Evolutionary conservation across 2,113 vertebrate species (phyloP), one percentile per base, ranked within the genome.

Genomic region (Synchiropus splendidus): DNA sequence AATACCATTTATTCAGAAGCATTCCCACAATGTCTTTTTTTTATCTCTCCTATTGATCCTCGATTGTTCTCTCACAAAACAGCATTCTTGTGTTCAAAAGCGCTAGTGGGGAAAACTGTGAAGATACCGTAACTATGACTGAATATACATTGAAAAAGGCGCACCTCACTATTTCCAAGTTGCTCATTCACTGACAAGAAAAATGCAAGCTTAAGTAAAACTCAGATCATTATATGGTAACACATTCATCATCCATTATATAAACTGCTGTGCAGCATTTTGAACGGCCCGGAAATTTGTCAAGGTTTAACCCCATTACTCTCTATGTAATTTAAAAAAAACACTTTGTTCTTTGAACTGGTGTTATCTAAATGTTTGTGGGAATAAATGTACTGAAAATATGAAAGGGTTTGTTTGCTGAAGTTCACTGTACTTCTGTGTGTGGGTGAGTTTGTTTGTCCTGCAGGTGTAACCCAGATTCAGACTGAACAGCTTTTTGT

Each of bases 381-480:
- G 21, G 21, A 27, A n/a, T n/a, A n/a, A n/a, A n/a, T n/a, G n/a
- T n/a, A n/a, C n/a, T n/a, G n/a, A n/a, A n/a, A 27, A 27, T 8
- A 27, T 27, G 8, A 27, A 27, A 27, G 4, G 8, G 8, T 27
- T 27, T 27, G 21, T 27, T 27, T 27, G 21, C 21, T 27, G 21
- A 27, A 27, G 21, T 27, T 27, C 4, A 27, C 21, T 12, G 34
- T 35, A 12, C 12, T 4, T 6, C 10, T 50, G 38, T 55, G 38
- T 50, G 39, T 17, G 44, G 30, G n/a, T 49, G 8, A 27, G 61
- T 34, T 48, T 54, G 47, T 47, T 51, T 67, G 54, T 71, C 66
- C 68, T 75, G 58, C 72, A 79, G 79, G 70, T 75, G 69, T 74
- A 70, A 78, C 78, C 75, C 57, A 80, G 46, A 72, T 78, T 71